Conservation (phyloP, 2,797 vertebrate genomes). For the Hylomyscus alleni region DNA sequence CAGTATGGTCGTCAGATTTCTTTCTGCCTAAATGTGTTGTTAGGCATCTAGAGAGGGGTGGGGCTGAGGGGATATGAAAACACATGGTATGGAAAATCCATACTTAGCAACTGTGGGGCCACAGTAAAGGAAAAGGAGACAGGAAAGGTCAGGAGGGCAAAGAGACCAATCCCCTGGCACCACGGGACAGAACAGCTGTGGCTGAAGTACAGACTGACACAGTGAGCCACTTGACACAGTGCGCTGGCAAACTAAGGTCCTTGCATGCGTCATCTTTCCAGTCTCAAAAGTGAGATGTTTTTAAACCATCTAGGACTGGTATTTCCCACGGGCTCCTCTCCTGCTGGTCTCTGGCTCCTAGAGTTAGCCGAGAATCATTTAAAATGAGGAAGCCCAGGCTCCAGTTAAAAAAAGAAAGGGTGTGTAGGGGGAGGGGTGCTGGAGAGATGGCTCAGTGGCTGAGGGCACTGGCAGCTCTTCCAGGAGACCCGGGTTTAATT, state of each 20-base stretch:
- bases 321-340: not conserved
- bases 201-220: not conserved
- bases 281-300: not conserved
- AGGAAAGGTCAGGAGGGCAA: not conserved
- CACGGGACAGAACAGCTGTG: not conserved
- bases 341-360: not conserved
- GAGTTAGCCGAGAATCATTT: not conserved
- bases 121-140: not conserved
- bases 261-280: too few relatives aligned
- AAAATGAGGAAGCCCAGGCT: not conserved
- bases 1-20: not conserved
- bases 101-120: not conserved
- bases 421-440: not conserved
- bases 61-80: not conserved
- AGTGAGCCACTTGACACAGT: not conserved
- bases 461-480: not conserved
- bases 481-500: not conserved
- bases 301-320: not conserved
- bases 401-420: not conserved
- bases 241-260: not conserved
- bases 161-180: not conserved
- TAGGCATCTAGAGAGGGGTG: not conserved
- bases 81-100: not conserved
- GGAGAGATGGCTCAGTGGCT: not conserved
- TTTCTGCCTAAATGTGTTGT: not conserved